A percentile compares a stretch with the other conserved stretches of the same genome.
Conservation (phyloP, 1,140 invertebrate genomes). For the Apis dorsata region DNA sequence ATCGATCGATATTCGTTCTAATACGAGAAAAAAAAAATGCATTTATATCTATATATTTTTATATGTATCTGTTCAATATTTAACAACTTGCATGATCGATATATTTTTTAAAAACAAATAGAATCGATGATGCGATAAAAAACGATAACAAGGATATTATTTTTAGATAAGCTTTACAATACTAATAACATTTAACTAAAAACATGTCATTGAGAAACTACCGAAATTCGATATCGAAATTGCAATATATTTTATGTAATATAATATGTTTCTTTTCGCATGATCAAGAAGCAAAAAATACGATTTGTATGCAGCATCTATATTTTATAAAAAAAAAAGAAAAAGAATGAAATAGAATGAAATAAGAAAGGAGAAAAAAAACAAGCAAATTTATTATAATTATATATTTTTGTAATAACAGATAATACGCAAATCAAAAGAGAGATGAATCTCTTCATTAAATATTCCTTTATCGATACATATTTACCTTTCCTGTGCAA, state of each 20-base stretch:
- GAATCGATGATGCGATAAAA: too few relatives aligned
- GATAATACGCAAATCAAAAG: slow-evolving; percentile 4
- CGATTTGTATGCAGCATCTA: not conserved
- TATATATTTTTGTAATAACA: slow-evolving; percentile 28
- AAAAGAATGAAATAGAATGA: not conserved
- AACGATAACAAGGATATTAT: not conserved
- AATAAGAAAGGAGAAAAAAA: too few relatives aligned
- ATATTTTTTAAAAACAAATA: not conserved
- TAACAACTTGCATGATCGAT: not conserved
- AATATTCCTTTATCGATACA: too few relatives aligned
- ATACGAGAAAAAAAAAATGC: too few relatives aligned
- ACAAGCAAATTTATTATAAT: too few relatives aligned
- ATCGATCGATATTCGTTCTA: too few relatives aligned
- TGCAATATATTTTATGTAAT: not conserved
- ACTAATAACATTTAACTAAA: not conserved
- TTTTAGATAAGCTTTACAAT: not conserved
- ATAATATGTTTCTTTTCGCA: not conserved
- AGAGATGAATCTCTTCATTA: not conserved
- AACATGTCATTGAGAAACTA: not conserved
- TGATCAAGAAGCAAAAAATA: not conserved
- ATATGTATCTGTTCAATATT: not conserved
- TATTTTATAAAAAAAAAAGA: not conserved
- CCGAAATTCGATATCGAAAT: not conserved
- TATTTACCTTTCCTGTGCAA: too few relatives aligned
- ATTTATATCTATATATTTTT: not conserved